These are phyloP conservation scores for Neoniphon sammara DNA, from an alignment of 2,797 vertebrate genomes.

Conservation along the genomic window DNA sequence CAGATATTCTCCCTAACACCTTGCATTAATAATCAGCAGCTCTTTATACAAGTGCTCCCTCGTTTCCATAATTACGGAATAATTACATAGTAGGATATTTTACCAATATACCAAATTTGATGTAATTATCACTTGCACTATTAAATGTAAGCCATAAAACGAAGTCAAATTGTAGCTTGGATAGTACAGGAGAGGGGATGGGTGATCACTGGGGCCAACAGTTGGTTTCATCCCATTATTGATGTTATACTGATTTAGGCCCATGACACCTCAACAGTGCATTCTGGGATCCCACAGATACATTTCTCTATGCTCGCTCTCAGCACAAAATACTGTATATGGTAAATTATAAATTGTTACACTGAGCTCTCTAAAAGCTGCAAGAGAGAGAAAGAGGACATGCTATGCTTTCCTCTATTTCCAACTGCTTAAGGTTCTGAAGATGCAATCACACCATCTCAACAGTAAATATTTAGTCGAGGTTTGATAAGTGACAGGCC, in stretches of 20 bases:
- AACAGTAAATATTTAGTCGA: conserved; percentile 12
- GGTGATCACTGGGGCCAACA: not conserved
- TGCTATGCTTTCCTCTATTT: too few species aligned
- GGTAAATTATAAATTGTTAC: not conserved
- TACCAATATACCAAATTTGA: not conserved
- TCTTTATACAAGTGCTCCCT: not conserved
- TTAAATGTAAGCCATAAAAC: conserved; percentile 1
- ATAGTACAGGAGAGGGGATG: not conserved
- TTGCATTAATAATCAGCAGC: conserved; percentile 3
- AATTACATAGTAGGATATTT: not conserved
- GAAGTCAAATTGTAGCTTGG: not conserved
- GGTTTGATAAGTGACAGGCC: not conserved
- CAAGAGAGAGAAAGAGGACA: not conserved
- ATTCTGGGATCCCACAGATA: not conserved
- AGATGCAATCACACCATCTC: not conserved
- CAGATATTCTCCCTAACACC: not conserved
- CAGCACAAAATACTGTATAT: not conserved
- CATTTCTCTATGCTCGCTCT: not conserved
- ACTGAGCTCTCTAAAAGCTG: not conserved
- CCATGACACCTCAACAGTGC: not conserved
- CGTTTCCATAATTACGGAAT: not conserved
- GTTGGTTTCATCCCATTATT: not conserved
- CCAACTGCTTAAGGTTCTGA: not conserved
- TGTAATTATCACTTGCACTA: not conserved
- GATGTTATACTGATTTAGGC: not conserved